Evolutionary conservation across 2,797 vertebrate genomes (phyloP).

Genomic region (Natrix natrix): DNA sequence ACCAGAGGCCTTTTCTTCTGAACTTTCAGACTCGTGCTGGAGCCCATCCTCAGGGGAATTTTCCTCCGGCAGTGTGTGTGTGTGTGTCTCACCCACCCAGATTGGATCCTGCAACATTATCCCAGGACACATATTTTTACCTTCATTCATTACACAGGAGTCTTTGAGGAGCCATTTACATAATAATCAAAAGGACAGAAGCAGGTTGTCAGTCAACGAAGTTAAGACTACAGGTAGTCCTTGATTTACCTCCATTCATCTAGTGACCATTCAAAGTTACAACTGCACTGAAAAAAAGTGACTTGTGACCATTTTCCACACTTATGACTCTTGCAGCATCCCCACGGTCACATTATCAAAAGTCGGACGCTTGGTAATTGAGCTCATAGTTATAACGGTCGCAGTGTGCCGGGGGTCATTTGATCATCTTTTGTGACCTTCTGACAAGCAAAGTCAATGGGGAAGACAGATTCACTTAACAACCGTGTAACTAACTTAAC

Average conservation of each 20-base stretch:
- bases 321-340: neutral
- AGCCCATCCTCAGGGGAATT: no score
- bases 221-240: neutral
- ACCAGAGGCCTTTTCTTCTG: no score
- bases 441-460: neutral
- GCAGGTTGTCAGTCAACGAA: neutral
- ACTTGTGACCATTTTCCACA: neutral
- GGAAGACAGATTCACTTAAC: neutral
- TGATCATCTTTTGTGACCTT: neutral
- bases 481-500: neutral
- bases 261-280: neutral
- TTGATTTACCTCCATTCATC: neutral
- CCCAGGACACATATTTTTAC: no score
- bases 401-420: neutral
- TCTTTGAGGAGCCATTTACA: neutral
- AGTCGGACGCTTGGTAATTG: neutral
- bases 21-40: no score
- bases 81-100: no score
- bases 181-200: neutral
- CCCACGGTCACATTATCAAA: neutral
- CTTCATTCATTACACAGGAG: no score
- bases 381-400: neutral
- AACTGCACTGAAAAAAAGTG: neutral
- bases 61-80: no score
- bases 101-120: no score